These are phyloP conservation scores for Nasonia vitripennis DNA, from an alignment of 1,140 invertebrate genomes.

Conservation along the genomic window DNA sequence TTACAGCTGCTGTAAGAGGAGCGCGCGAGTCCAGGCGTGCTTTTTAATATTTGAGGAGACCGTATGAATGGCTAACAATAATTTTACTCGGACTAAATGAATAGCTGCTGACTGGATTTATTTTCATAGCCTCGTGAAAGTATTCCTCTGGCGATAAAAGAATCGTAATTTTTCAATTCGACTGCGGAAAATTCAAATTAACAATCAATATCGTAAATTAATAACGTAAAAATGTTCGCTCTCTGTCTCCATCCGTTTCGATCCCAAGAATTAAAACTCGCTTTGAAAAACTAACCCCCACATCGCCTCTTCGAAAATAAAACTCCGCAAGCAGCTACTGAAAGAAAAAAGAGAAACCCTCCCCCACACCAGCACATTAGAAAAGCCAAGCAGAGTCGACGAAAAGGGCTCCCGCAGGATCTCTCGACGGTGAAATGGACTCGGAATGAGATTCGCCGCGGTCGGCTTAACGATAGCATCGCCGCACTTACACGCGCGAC, in stretches of 20 bases:
- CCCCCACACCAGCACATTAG: no score
- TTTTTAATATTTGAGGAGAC: neutral
- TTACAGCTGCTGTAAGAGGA: neutral
- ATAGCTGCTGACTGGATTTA: neutral
- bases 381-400: neutral
- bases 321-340: no score
- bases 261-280: neutral
- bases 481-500: conserved; percentile 42
- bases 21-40: neutral
- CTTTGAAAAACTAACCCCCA: neutral
- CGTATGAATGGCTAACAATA: neutral
- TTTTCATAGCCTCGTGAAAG: neutral
- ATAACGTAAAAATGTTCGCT: no score
- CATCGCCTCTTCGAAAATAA: no score
- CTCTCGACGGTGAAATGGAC: conserved; percentile 16
- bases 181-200: no score
- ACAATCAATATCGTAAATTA: no score
- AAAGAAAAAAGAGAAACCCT: no score
- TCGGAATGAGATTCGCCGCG: conserved; percentile 46
- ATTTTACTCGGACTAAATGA: neutral
- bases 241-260: no score
- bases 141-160: no score
- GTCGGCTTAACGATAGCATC: conserved; percentile 51
- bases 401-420: conserved; percentile 43
- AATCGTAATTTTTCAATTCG: no score